Percentiles rank a stretch among this genome's conserved stretches.
These are phyloP conservation scores for Rhyacichthys aspro DNA, from an alignment of 2,797 vertebrate genomes.

Conservation along the genomic window DNA sequence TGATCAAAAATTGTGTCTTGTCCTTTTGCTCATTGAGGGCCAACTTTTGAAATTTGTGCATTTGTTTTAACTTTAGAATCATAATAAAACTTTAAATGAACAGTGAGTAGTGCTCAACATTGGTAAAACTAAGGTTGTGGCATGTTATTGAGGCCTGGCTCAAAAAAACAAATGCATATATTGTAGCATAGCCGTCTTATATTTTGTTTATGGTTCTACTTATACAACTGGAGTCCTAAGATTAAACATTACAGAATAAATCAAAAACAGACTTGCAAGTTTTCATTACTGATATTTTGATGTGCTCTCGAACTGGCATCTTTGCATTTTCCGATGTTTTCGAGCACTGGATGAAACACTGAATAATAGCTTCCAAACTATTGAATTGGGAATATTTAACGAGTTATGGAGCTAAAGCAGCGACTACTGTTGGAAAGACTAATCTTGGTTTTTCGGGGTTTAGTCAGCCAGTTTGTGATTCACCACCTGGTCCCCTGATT, in stretches of 20 bases:
- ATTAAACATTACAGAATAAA: slow-evolving; percentile 45
- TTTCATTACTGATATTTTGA: slow-evolving; percentile 48
- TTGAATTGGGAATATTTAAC: slow-evolving; percentile 60
- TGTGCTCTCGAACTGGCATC: slow-evolving; percentile 48
- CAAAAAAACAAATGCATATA: too few relatives aligned
- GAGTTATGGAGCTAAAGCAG: slow-evolving; percentile 27
- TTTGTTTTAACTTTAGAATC: too few relatives aligned
- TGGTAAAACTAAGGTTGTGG: too few relatives aligned
- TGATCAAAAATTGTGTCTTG: too few relatives aligned
- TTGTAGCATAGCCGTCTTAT: too few relatives aligned
- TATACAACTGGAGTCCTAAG: too few relatives aligned
- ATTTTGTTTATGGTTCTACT: too few relatives aligned
- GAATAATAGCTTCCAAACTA: slow-evolving; percentile 56
- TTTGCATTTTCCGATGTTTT: slow-evolving; percentile 54
- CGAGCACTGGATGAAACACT: slow-evolving; percentile 44
- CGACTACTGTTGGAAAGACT: slow-evolving; percentile 41
- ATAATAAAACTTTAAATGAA: too few relatives aligned
- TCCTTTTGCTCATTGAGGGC: too few relatives aligned
- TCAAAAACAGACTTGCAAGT: slow-evolving; percentile 23
- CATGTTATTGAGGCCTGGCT: too few relatives aligned
- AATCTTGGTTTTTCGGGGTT: slow-evolving; percentile 18
- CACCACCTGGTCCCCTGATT: slow-evolving; percentile 45
- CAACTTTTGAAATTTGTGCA: too few relatives aligned
- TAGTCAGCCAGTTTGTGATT: slow-evolving; percentile 35
- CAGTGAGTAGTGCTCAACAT: too few relatives aligned